phyloP scores from a whole-genome alignment of 2,113 vertebrate species.

The Vombatus ursinus region DNA sequence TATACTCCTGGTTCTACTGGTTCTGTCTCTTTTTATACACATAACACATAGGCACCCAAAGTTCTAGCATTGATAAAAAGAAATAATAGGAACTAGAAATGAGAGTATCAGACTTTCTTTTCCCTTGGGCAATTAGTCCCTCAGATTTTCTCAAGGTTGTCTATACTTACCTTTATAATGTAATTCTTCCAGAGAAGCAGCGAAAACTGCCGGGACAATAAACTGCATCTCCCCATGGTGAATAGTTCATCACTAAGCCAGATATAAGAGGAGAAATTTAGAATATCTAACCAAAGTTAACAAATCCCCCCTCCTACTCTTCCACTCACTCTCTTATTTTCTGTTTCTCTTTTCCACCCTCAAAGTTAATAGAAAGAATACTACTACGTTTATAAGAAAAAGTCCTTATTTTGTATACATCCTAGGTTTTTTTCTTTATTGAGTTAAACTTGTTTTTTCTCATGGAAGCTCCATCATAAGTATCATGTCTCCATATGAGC shows the following conservation, averaged over 20 bases:
- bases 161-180: constrained; percentile 89
- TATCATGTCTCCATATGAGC: background rate
- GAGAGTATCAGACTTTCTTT: background rate
- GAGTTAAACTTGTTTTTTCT: background rate
- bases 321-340: background rate
- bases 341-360: background rate
- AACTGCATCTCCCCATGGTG: constrained; percentile 52
- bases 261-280: constrained; percentile 34
- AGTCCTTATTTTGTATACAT: background rate
- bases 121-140: background rate
- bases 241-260: constrained; percentile 35
- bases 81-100: constrained; percentile 27
- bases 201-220: constrained; percentile 85
- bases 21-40: background rate
- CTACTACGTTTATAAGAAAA: background rate
- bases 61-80: background rate
- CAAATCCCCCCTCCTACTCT: background rate
- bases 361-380: background rate
- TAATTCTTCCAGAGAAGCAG: constrained; percentile 97
- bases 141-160: background rate
- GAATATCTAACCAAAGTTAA: background rate
- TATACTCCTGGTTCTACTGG: background rate
- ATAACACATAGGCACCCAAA: background rate
- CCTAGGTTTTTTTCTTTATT: background rate
- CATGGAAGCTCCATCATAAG: background rate